Conservation (phyloP, 2,113 vertebrate species). For the Hippopotamus amphibius region DNA sequence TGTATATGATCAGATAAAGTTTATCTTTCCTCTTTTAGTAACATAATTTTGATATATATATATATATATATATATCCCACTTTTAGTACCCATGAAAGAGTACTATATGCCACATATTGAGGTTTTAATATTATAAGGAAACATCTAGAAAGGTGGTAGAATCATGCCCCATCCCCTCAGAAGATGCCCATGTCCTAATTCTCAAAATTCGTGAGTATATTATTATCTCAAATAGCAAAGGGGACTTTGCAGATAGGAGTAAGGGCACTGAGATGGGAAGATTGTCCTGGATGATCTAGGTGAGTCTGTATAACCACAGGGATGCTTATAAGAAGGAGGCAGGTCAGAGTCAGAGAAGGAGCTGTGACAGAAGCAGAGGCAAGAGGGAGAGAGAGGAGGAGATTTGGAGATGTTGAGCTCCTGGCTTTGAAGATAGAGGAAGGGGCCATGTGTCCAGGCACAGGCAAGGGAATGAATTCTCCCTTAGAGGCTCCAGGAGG, state of each 20-base stretch:
- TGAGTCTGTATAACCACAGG: neutral
- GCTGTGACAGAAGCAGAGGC: neutral
- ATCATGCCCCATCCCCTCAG: neutral
- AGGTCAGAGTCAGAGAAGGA: neutral
- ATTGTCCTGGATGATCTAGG: neutral
- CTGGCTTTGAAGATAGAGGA: neutral
- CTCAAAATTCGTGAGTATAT: neutral
- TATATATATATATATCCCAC: neutral
- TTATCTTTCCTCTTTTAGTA: neutral
- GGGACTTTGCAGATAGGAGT: neutral
- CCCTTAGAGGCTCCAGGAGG: neutral
- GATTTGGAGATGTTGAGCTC: neutral
- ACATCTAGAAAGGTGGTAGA: neutral
- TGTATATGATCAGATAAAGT: neutral
- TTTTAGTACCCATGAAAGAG: neutral
- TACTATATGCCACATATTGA: neutral
- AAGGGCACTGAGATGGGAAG: neutral
- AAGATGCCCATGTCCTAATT: neutral
- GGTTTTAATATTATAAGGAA: neutral
- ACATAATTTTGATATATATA: neutral
- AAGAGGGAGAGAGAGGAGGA: neutral
- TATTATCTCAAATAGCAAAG: neutral
- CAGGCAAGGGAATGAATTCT: neutral
- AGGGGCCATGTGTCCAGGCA: neutral
- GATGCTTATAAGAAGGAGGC: neutral